A percentile compares a stretch with the other conserved stretches of the same genome.
Evolutionary conservation across 2,888 invertebrate genomes (phyloP).

Genomic region (Caenorhabditis sp.): DNA sequence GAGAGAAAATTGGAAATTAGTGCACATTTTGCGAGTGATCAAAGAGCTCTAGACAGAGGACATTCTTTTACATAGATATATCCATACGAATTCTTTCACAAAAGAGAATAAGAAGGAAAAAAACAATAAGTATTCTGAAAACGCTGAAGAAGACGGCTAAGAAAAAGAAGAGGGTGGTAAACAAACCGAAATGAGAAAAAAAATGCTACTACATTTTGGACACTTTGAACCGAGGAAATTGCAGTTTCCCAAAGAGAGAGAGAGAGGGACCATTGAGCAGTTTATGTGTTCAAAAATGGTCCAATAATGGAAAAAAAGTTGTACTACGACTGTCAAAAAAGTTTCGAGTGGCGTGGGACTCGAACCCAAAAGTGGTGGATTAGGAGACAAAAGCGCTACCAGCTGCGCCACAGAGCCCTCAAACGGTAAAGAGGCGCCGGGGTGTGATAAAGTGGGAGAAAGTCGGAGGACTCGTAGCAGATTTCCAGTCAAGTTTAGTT

Average conservation of each 20-base stretch:
- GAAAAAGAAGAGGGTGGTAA: conserved; percentile 38
- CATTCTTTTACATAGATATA: background rate
- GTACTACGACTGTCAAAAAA: no score
- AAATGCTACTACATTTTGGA: conserved; percentile 51
- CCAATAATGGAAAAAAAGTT: no score
- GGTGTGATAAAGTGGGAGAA: no score
- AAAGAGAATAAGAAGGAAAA: conserved; percentile 1
- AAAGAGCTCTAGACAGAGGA: conserved; percentile 37
- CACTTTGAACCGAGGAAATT: conserved; percentile 8
- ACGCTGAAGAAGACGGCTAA: background rate
- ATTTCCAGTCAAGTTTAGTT: no score
- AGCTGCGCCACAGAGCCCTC: no score
- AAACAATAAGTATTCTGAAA: conserved; percentile 27
- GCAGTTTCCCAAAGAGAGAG: background rate
- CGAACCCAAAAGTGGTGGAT: background rate
- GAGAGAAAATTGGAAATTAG: conserved; percentile 13
- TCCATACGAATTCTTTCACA: background rate
- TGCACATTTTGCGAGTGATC: conserved; percentile 32
- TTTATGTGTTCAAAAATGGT: background rate
- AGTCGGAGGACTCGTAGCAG: no score
- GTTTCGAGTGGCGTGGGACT: background rate
- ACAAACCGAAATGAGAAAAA: conserved; percentile 56
- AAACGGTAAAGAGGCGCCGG: no score
- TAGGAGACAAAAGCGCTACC: no score
- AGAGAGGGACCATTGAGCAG: conserved; percentile 6